Base-by-base conservation (phyloP, 2,113 vertebrate genomes). In the Mionectes macconnelli region DNA sequence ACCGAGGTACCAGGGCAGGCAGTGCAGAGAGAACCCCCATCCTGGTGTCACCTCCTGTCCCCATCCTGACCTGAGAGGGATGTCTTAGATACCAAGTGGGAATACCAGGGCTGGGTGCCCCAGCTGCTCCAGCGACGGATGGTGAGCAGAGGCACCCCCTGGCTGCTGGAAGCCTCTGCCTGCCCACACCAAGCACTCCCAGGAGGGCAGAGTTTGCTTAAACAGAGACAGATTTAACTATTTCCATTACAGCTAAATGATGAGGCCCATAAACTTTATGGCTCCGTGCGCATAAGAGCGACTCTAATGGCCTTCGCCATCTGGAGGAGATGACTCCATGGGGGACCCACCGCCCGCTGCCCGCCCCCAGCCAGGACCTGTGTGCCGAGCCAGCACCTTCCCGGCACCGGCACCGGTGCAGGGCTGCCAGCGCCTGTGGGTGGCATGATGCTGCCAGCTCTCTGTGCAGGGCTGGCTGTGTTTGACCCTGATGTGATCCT, bases 201-300 rank as follows among this genome's bases (percentile, higher is more conserved):
- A 11, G 0, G 96, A 91, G 96, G 94, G 87, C 95, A 96, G 82
- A 97, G 96, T 97, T 97, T 97, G 96, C 95, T 97, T 97, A 97
- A 97, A 97, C 92, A 83, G 96, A 93, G 89, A 97, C 82, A 96
- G 94, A 96, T 97, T 97, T 97, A 97, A 97, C 97, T 97, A 96
- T 96, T 97, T 97, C 96, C 96, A 97, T 97, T 97, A 97, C 95
- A 96, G 93, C 94, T 88, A 96, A 97, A 97, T 97, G 97, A 97
- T 97, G 96, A 97, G 96, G 92, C 79, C 95, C 96, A 97, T 97
- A 97, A 97, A 97, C 95, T 97, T 97, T 97, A 97, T 95, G 92
- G 94, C 93, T 97, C 84, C 7, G 15, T 68, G 92, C 3, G 59
- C 78, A 59, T 33, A 20, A 91, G 93, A 97, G 93, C 82, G 27